phyloP scores from a whole-genome alignment of 2,797 vertebrate genomes.

The Bovichtus diacanthus region DNA sequence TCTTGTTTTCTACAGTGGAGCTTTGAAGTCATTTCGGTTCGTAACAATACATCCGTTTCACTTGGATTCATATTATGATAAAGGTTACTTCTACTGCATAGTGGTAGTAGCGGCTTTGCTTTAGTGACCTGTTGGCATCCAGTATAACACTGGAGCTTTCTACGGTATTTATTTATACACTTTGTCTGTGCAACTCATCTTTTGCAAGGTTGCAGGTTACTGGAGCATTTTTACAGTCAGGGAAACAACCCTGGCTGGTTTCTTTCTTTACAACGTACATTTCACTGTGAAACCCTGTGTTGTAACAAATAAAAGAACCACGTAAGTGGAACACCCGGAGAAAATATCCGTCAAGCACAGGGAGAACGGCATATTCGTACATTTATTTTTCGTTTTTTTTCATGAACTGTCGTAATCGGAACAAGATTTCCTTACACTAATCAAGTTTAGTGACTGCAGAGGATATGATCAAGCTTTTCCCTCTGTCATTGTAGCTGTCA shows the following conservation, averaged over 20 bases:
- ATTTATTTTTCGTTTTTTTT: too few species aligned
- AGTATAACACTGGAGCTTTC: not conserved
- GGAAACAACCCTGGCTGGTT: not conserved
- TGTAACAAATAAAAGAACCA: not conserved
- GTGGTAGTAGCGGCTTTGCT: not conserved
- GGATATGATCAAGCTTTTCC: slow-evolving; percentile 4
- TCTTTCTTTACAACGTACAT: too few species aligned
- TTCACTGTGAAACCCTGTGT: not conserved
- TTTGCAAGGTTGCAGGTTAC: not conserved
- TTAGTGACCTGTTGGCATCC: not conserved
- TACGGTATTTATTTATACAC: not conserved
- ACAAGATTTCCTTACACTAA: not conserved
- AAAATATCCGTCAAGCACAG: too few species aligned
- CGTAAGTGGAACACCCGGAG: too few species aligned
- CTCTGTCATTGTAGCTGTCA: slow-evolving; percentile 19
- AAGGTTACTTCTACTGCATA: not conserved
- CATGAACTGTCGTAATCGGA: not conserved
- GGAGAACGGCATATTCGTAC: not conserved
- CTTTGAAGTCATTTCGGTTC: not conserved
- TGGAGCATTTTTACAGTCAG: not conserved
- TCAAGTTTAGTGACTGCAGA: slow-evolving; percentile 5
- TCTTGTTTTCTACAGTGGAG: slow-evolving; percentile 1
- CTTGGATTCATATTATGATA: not conserved
- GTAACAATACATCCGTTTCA: not conserved
- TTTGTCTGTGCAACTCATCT: not conserved